Evolutionary conservation across 2,113 vertebrate species (phyloP), one percentile per base, ranked within the genome.

Genomic region (Anser cygnoides): DNA sequence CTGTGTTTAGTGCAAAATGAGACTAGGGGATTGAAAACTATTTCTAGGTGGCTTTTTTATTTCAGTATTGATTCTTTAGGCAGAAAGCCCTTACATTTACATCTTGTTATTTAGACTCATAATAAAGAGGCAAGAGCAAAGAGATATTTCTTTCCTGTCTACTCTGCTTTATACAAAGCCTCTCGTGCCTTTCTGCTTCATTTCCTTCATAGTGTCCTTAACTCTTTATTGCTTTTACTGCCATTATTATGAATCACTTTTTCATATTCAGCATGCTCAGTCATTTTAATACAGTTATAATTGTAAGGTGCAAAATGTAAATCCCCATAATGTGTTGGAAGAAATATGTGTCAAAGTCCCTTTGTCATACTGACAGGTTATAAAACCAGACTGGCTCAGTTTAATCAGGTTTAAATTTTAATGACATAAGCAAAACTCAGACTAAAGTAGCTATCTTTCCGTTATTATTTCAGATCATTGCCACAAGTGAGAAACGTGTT

Each of bases 361-460:
- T 96, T 97, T 97, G 87, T 96, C 85, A 78, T 55, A 35, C 68
- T 94, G 96, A 94, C 93, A 95, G 84, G 68, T 96, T 97, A 95
- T 96, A 85, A 97, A 97, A 87, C 63, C 55, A 90, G 92, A 97
- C 75, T 66, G 49, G 50, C 79, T 95, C 79, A 95, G 89, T 96
- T 93, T 93, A 95, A 97, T 94, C 84, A 92, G 61, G 62, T 97
- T 97, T 96, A 94, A 91, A 95, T 86, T 95, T 94, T 96, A 97
- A 96, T 96, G 93, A 72, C 91, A 97, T 93, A 96, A 97, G 81
- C 84, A 97, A 95, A 96, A 89, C 73, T 96, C 84, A 74, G 41
- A 57, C 49, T 94, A 25, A 90, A 94, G 58, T 59, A 86, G 23
- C 37, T 86, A 84, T 57, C 28, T 49, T 90, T 92, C 52, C 75